These are phyloP conservation scores for Amazona finschi DNA, from an alignment of 2,797 vertebrate genomes.

Conservation along the genomic window DNA sequence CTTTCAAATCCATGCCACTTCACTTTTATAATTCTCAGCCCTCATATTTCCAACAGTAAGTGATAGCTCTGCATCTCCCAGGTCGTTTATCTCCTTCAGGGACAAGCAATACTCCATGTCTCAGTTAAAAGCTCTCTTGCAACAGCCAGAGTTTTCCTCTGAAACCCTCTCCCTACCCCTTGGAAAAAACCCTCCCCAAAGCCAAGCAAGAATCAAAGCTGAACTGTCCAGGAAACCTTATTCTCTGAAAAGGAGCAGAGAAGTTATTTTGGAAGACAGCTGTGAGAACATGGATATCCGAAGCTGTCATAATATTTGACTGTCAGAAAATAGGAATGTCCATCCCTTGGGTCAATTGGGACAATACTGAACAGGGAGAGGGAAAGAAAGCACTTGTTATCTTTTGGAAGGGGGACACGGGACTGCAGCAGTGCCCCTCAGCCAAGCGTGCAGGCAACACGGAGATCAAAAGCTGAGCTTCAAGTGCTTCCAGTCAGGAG, in stretches of 20 bases:
- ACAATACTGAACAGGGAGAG: not conserved
- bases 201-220: not conserved
- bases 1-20: not conserved
- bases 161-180: not conserved
- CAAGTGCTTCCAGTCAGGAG: conserved; percentile 24
- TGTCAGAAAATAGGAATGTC: conserved; percentile 3
- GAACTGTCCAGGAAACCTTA: not conserved
- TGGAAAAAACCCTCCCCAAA: not conserved
- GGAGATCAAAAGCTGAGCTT: conserved; percentile 50
- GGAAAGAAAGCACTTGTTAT: conserved; percentile 37
- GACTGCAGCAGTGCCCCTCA: not conserved
- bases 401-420: not conserved
- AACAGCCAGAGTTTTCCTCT: not conserved
- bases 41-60: not conserved
- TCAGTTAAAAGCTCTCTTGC: not conserved
- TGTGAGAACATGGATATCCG: not conserved
- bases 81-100: not conserved
- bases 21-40: not conserved
- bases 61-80: not conserved
- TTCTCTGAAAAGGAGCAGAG: not conserved
- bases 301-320: conserved; percentile 50
- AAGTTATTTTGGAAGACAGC: conserved; percentile 43
- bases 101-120: not conserved
- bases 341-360: not conserved
- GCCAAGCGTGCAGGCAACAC: not conserved